Conservation (phyloP, 1,140 invertebrate species). For the Frieseomelitta varia region DNA sequence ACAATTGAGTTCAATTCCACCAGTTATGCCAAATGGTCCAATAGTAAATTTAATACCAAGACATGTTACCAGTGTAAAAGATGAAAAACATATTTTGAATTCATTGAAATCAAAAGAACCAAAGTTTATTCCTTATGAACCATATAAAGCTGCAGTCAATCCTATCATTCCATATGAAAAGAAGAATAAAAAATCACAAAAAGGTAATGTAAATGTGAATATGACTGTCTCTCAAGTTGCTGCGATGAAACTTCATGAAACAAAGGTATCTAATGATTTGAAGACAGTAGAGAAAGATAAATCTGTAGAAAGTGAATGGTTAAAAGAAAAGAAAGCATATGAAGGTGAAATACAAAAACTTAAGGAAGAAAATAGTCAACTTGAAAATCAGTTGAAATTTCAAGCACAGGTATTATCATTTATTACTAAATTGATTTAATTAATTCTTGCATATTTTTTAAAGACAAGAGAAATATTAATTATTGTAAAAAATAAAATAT, state of each 20-base stretch:
- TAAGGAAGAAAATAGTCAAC: conserved; percentile 84
- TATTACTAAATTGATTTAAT: conserved; percentile 53
- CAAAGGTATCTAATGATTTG: conserved; percentile 57
- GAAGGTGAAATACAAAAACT: conserved; percentile 84
- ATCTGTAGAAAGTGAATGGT: conserved; percentile 69
- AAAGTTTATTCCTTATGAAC: conserved; percentile 94
- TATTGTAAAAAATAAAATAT: too few relatives aligned
- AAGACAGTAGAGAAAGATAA: conserved; percentile 66
- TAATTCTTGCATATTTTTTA: background rate
- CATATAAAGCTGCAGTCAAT: conserved; percentile 92
- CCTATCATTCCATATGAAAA: conserved; percentile 86
- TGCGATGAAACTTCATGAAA: conserved; percentile 84
- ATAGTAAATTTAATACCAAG: conserved; percentile 80
- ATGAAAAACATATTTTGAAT: conserved; percentile 75
- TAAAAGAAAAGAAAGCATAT: conserved; percentile 76
- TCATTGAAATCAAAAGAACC: conserved; percentile 87
- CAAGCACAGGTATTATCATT: conserved; percentile 83
- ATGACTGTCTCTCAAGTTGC: conserved; percentile 87
- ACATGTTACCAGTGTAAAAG: conserved; percentile 73
- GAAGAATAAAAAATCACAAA: conserved; percentile 80
- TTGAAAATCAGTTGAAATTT: conserved; percentile 88
- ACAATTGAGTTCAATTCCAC: conserved; percentile 72
- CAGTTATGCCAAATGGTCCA: conserved; percentile 79
- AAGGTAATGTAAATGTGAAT: conserved; percentile 88
- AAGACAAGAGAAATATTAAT: too few relatives aligned